phyloP scores from a whole-genome alignment of 2,888 invertebrate genomes.

The Amblyjoppa fuscipennis region DNA sequence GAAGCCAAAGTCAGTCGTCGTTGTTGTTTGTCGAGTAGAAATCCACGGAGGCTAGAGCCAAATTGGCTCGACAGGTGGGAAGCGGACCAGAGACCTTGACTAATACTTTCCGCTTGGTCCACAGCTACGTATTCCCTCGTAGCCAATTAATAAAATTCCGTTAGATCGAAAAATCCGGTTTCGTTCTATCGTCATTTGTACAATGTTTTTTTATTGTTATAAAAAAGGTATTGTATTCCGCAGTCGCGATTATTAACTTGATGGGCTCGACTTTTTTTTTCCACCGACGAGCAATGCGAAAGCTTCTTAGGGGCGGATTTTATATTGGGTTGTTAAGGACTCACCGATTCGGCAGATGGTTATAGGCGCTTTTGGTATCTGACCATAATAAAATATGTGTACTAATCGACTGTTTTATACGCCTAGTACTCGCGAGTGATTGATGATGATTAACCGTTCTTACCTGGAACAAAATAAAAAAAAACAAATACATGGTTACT shows the following conservation, averaged over 20 bases:
- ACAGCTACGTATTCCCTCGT: slow-evolving; percentile 24
- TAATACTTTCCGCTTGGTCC: slow-evolving; percentile 15
- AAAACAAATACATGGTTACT: neutral
- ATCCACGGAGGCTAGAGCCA: slow-evolving; percentile 26
- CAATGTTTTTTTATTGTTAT: neutral
- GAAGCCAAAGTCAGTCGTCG: slow-evolving; percentile 2
- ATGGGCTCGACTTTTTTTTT: slow-evolving; percentile 6
- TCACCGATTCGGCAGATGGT: slow-evolving; percentile 57
- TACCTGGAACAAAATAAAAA: slow-evolving; percentile 78
- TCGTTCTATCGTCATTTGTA: slow-evolving; percentile 16
- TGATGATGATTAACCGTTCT: slow-evolving; percentile 69
- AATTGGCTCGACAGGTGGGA: slow-evolving; percentile 76
- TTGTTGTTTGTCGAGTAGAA: slow-evolving; percentile 25
- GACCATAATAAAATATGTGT: slow-evolving; percentile 54
- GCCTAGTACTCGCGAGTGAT: slow-evolving; percentile 54
- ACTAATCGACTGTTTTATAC: slow-evolving; percentile 61
- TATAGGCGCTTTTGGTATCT: slow-evolving; percentile 45
- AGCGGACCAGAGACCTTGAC: slow-evolving; percentile 68
- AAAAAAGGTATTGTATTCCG: slow-evolving; percentile 23
- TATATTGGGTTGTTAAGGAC: slow-evolving; percentile 59
- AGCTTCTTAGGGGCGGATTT: slow-evolving; percentile 33
- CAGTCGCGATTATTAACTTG: slow-evolving; percentile 24
- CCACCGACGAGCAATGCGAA: slow-evolving; percentile 5
- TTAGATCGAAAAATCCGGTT: neutral
- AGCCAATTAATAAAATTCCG: slow-evolving; percentile 38